Percentiles rank a stretch among this genome's conserved stretches.
phyloP scores from a whole-genome alignment of 2,113 vertebrate genomes.

The Boulengeromyrus knoepffleri region DNA sequence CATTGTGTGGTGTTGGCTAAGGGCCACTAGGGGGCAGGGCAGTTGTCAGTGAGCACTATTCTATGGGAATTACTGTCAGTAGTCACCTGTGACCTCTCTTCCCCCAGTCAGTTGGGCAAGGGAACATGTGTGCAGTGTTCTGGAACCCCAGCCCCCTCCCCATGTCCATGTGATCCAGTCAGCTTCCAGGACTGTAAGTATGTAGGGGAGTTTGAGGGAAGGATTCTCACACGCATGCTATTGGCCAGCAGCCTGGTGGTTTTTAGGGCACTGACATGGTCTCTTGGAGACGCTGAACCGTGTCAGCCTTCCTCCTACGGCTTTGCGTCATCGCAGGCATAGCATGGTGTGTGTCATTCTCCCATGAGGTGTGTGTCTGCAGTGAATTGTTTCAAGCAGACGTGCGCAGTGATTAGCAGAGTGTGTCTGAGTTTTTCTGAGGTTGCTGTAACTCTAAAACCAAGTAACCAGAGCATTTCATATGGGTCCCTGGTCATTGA shows the following conservation, averaged over 20 bases:
- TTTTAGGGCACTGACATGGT: background rate
- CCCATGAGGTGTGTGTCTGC: background rate
- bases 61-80: background rate
- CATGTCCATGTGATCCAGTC: background rate
- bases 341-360: background rate
- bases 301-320: background rate
- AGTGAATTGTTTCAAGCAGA: background rate
- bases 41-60: background rate
- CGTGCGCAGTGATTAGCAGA: background rate
- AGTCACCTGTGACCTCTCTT: constrained; percentile 13
- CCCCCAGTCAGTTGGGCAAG: constrained; percentile 8
- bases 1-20: background rate
- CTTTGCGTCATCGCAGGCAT: background rate
- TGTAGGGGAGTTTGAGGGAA: background rate
- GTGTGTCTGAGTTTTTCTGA: background rate
- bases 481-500: background rate
- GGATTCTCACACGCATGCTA: background rate
- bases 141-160: background rate
- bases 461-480: background rate
- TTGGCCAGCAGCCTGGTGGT: background rate
- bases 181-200: constrained; percentile 19
- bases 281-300: background rate
- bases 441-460: background rate
- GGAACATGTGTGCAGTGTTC: background rate
- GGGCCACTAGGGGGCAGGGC: background rate